phyloP scores from a whole-genome alignment of 1,140 invertebrate species.

The Drosophila funebris region DNA sequence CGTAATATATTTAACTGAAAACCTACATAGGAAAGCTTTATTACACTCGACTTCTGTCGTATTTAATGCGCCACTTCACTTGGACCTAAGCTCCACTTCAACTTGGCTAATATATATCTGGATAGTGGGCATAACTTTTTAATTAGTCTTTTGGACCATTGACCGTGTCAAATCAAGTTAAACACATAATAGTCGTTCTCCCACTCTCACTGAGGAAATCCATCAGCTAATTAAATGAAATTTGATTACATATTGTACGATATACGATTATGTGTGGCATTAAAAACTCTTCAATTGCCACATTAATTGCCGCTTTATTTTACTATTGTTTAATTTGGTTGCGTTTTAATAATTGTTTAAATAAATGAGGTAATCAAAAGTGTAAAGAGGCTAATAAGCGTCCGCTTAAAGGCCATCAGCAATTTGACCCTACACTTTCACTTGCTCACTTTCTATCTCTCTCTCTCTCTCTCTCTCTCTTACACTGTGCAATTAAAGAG shows the following conservation, averaged over 20 bases:
- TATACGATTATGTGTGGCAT: background rate
- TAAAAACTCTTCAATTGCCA: conserved; percentile 42
- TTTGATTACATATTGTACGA: conserved; percentile 1
- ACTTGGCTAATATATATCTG: background rate
- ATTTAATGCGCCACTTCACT: background rate
- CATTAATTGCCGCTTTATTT: conserved; percentile 36
- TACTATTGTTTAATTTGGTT: conserved; percentile 5
- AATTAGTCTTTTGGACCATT: conserved; percentile 31
- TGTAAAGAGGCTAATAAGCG: background rate
- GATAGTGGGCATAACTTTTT: conserved; percentile 42
- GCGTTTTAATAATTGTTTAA: conserved; percentile 4
- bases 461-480: background rate
- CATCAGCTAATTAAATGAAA: conserved; percentile 58
- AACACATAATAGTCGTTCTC: background rate
- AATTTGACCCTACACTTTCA: background rate
- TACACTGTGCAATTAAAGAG: conserved; percentile 8
- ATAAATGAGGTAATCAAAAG: conserved; percentile 15
- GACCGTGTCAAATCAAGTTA: conserved; percentile 1
- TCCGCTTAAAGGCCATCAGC: background rate
- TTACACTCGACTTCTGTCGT: conserved; percentile 8
- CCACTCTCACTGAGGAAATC: background rate
- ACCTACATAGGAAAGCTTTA: conserved; percentile 1
- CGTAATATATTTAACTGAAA: conserved; percentile 1
- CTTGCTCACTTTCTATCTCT: background rate
- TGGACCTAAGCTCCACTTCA: conserved; percentile 4